Evolutionary conservation across 2,888 invertebrate species (phyloP).

Genomic region (Augiades crinisus): DNA sequence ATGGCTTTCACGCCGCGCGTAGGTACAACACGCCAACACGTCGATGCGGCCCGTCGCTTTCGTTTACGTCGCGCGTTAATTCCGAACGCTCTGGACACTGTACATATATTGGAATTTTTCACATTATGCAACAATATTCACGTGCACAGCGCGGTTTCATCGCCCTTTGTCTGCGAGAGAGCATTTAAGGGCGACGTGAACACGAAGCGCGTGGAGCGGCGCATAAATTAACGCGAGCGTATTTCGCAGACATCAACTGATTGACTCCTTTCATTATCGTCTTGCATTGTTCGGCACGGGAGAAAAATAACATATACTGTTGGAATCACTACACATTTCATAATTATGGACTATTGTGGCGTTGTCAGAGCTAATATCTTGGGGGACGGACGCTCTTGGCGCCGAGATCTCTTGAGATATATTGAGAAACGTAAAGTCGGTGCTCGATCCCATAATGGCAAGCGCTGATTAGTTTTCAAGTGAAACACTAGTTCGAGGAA

Average conservation of each 20-base stretch:
- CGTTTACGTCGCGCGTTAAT: slow-evolving; percentile 17
- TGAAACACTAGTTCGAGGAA: slow-evolving; percentile 69
- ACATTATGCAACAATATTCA: slow-evolving; percentile 25
- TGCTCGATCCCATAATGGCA: slow-evolving; percentile 58
- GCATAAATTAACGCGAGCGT: slow-evolving; percentile 72
- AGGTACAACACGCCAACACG: slow-evolving; percentile 15
- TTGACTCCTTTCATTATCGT: slow-evolving; percentile 80
- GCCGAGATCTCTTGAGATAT: slow-evolving; percentile 57
- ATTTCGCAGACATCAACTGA: slow-evolving; percentile 73
- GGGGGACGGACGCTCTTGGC: slow-evolving; percentile 52
- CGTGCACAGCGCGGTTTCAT: slow-evolving; percentile 40
- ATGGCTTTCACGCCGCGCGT: slow-evolving; percentile 40
- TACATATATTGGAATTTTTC: slow-evolving; percentile 25
- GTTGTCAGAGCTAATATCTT: slow-evolving; percentile 70
- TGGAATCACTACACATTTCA: slow-evolving; percentile 78
- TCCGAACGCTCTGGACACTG: slow-evolving; percentile 7
- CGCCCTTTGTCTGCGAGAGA: slow-evolving; percentile 57
- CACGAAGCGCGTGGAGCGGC: slow-evolving; percentile 41
- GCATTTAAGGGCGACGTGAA: slow-evolving; percentile 43
- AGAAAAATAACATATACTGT: slow-evolving; percentile 73
- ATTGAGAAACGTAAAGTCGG: slow-evolving; percentile 57
- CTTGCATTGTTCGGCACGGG: slow-evolving; percentile 69
- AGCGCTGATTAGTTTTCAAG: slow-evolving; percentile 73
- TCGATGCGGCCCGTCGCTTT: slow-evolving; percentile 29
- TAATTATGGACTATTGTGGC: slow-evolving; percentile 80